Conservation (phyloP, 2,888 invertebrate genomes). For the Melinaea menophilus region DNA sequence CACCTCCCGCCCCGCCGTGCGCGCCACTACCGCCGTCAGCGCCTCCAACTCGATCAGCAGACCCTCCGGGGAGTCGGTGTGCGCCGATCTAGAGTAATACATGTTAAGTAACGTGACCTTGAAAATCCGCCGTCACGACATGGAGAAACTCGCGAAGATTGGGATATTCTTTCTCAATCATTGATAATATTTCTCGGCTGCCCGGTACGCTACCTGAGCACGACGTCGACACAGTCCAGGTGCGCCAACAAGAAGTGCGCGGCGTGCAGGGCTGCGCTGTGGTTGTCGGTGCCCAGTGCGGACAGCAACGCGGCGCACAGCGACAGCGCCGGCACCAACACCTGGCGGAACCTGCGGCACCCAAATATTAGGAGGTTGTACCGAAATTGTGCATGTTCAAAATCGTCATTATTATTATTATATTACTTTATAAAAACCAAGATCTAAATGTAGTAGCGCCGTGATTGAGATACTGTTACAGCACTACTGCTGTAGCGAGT, state of each 20-base stretch:
- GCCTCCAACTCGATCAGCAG: slow-evolving; percentile 86
- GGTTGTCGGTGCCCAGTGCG: slow-evolving; percentile 89
- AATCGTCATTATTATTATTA: too few relatives aligned
- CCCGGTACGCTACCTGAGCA: slow-evolving; percentile 76
- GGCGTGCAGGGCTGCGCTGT: slow-evolving; percentile 88
- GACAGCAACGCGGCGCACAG: slow-evolving; percentile 90
- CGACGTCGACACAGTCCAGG: slow-evolving; percentile 87
- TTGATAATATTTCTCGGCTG: too few relatives aligned
- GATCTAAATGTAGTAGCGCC: too few relatives aligned
- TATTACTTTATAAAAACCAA: too few relatives aligned
- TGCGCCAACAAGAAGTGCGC: slow-evolving; percentile 89
- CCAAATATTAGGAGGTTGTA: too few relatives aligned
- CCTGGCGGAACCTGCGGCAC: slow-evolving; percentile 83
- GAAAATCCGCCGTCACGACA: too few relatives aligned
- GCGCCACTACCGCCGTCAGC: slow-evolving; percentile 85
- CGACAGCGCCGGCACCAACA: slow-evolving; percentile 88
- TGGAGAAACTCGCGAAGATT: too few relatives aligned
- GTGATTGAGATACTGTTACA: too few relatives aligned
- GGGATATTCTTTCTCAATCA: too few relatives aligned
- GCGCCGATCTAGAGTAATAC: slow-evolving; percentile 50
- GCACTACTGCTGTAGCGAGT: too few relatives aligned
- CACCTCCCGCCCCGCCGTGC: slow-evolving; percentile 79
- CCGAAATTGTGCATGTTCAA: too few relatives aligned
- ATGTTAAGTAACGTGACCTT: too few relatives aligned
- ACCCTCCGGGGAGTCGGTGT: slow-evolving; percentile 80